These are phyloP conservation scores for Rambutsinella grinnellia DNA, from an alignment of 2,888 invertebrate species.

Conservation along the genomic window DNA sequence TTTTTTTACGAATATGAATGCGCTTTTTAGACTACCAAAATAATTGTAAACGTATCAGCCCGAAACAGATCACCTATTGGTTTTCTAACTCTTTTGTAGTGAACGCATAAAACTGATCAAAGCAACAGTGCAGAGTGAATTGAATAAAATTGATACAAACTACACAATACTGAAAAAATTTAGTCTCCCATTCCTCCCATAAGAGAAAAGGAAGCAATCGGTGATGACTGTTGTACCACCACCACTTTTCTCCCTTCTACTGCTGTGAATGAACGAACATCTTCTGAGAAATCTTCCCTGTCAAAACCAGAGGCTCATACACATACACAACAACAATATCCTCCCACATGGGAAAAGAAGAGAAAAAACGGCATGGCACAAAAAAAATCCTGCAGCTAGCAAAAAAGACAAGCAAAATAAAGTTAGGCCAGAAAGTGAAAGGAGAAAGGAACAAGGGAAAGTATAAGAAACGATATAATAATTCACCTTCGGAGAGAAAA, in stretches of 20 bases:
- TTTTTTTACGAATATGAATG: too few species aligned
- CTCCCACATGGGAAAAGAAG: conserved; percentile 40
- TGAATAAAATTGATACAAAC: too few species aligned
- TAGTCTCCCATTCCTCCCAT: not conserved
- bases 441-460: conserved; percentile 12
- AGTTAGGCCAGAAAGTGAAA: conserved; percentile 10
- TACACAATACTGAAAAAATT: not conserved
- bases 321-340: conserved; percentile 36
- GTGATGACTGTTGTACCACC: not conserved
- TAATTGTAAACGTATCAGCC: too few species aligned
- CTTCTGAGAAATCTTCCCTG: conserved; percentile 51
- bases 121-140: too few species aligned
- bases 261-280: conserved; percentile 30
- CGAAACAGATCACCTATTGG: too few species aligned
- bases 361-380: not conserved
- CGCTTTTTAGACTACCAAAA: too few species aligned
- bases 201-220: not conserved
- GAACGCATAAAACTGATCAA: too few species aligned
- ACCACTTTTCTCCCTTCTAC: not conserved
- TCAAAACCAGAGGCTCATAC: conserved; percentile 46
- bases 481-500: conserved; percentile 46
- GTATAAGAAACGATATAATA: conserved; percentile 35
- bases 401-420: conserved; percentile 7
- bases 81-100: too few species aligned
- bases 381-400: not conserved